These are phyloP conservation scores for Varanus komodoensis DNA, from an alignment of 2,113 vertebrate genomes.

Conservation along the genomic window DNA sequence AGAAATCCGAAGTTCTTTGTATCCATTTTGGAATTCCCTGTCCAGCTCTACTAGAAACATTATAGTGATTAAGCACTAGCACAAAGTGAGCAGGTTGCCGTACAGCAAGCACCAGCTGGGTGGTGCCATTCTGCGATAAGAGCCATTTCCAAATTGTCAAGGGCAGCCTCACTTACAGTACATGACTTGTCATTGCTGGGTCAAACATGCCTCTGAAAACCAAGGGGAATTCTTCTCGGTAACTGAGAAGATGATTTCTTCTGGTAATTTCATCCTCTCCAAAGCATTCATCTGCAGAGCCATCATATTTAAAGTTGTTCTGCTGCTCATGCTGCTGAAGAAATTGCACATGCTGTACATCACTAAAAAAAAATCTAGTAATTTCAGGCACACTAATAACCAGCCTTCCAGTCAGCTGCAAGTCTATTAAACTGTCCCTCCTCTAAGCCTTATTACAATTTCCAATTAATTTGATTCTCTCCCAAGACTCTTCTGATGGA, in stretches of 20 bases:
- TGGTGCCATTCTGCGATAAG: neutral
- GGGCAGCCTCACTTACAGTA: neutral
- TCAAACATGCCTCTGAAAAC: neutral
- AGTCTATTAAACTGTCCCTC: conserved; percentile 15
- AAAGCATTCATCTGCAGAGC: neutral
- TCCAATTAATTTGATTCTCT: conserved; percentile 42
- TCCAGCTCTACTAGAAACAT: neutral
- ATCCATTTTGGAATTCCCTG: too few relatives aligned
- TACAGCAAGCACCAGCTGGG: neutral
- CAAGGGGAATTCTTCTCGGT: neutral
- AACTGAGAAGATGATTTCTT: neutral
- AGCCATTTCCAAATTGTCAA: neutral
- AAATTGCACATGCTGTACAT: neutral
- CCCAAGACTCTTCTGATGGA: conserved; percentile 25
- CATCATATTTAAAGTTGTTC: neutral
- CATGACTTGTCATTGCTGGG: neutral
- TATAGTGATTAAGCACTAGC: neutral
- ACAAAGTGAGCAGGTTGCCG: neutral
- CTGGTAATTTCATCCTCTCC: neutral
- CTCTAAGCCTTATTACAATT: conserved; percentile 26
- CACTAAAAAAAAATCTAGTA: neutral
- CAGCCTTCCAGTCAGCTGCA: conserved; percentile 1
- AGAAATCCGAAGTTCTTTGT: too few relatives aligned
- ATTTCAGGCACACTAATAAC: neutral
- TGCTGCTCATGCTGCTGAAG: neutral